A percentile compares a stretch with the other conserved stretches of the same genome.
These are phyloP conservation scores for Lepidochrysops patricia DNA, from an alignment of 2,888 invertebrate species.

Conservation along the genomic window DNA sequence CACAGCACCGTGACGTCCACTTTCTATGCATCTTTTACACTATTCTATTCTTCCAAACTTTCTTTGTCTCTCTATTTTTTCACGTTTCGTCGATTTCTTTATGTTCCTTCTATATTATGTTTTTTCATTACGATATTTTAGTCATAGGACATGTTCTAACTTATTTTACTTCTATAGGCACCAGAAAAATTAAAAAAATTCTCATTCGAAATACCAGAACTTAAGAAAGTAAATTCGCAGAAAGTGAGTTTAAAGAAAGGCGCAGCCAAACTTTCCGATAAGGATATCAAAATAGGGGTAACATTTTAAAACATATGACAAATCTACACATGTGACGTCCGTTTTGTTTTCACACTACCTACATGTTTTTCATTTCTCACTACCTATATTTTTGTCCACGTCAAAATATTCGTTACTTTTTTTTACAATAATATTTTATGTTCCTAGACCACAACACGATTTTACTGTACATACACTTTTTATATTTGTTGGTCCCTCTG, in stretches of 20 bases:
- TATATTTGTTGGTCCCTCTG: slow-evolving; percentile 13
- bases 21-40: slow-evolving; percentile 11
- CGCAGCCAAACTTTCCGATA: slow-evolving; percentile 19
- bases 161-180: slow-evolving; percentile 15
- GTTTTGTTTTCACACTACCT: slow-evolving; percentile 21
- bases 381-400: slow-evolving; percentile 14
- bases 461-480: slow-evolving; percentile 15
- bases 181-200: slow-evolving; percentile 8
- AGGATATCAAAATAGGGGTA: slow-evolving; percentile 49
- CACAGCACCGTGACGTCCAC: slow-evolving; percentile 23
- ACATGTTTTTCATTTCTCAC: slow-evolving; percentile 19
- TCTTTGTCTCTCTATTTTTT: background rate
- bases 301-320: slow-evolving; percentile 31
- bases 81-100: background rate
- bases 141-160: background rate
- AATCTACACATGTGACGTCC: slow-evolving; percentile 21
- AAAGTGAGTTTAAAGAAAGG: slow-evolving; percentile 10
- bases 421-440: slow-evolving; percentile 16
- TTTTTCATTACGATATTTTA: background rate
- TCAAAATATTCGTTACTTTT: slow-evolving; percentile 12
- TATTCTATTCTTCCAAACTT: background rate
- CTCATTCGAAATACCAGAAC: slow-evolving; percentile 15
- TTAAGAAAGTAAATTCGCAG: slow-evolving; percentile 14
- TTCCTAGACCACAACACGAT: slow-evolving; percentile 16
- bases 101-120: slow-evolving; percentile 7